Evolutionary conservation across 2,888 invertebrate genomes (phyloP), one percentile per base, ranked within the genome.

Genomic region (Mesorhabditis belari): DNA sequence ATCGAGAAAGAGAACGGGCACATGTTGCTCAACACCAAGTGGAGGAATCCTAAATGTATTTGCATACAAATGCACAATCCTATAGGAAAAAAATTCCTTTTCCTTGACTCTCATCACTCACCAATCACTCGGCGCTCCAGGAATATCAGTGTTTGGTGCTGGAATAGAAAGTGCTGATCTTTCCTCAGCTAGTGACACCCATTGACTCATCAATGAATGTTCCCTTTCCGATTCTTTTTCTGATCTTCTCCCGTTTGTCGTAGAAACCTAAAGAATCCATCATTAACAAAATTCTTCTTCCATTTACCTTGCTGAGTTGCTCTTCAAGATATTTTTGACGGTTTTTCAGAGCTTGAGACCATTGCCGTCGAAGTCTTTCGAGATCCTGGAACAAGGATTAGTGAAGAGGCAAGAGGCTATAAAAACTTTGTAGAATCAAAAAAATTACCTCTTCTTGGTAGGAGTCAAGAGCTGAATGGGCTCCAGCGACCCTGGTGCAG

Each of bases 181-280:
- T 83, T 98, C 96, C 81, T 96, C 96, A 0, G 95, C 95, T 61
- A 96, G 85, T 74, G 91, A 91, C 3, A 96, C 91, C 93, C 96
- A 94, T 82, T 96, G 96, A 81, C 93, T 91, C 27, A 98, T 92
- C 29, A 98, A 86, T 69, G 92, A 92, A 81, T 92, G 89, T 81
- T 98, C 98, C 53, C 96, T 85, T 81, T 95, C 95, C 65, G 88
- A 86, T 77, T 98, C 96, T 72, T 92, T 90, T 58, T 84, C 83
- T 3, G 67, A 72, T 63, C 69, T 80, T 55, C 62, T 66, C 53
- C 98, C 1, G 62, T 49, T 64, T 62, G 54, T 61, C 61, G 55
- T 12, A 27, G 12, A 5, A 12, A 35, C 49, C 35, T 5, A 21
- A 49, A 3, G 61, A 56, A 2, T 24, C 52, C 55, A 55, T n/a